Evolutionary conservation across 2,888 invertebrate species (phyloP), one percentile per base, ranked within the genome.

Genomic region (Gymnocheta viridis): DNA sequence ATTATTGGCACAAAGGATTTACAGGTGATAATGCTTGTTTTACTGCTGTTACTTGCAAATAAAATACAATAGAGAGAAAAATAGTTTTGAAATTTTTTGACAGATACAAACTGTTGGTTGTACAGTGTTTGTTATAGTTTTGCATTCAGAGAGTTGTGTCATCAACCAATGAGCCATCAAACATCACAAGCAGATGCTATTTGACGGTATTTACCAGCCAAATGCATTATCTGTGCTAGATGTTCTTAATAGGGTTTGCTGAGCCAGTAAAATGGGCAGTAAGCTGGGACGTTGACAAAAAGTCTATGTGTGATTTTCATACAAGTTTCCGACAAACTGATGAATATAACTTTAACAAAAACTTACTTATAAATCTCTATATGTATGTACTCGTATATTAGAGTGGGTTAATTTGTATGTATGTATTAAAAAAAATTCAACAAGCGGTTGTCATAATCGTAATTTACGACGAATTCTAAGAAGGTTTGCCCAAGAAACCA

Each of bases 1-100:
- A 35, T 72, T 79, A 90, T 90, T 90, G 89, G 87, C 90, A 89
- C 89, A 89, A 90, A 88, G 87, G 87, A 89, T 88, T 90, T 89
- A 88, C 89, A 90, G 90, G 90, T 89, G 90, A 88, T 90, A 90
- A 90, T 88, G 88, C 87, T 62, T 81, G 54, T 77, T 84, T 58
- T 69, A 29, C 41, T 60, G 41, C 60, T 60, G 64, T 41, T 29
- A 54, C 67, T 19, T 44, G 9, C 47, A 69, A 67, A 62, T 29
- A 35, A 17, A 56, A 32, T 9, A 51, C 0, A 60, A 17, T 56
- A 35, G 19, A 17, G n/a, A 62, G 19, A 35, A 67, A 72, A 60
- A 64, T 29, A 29, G 14, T 74, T 73, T 35, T 4, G 32, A 56
- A 56, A 70, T 49, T 72, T n/a, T 82, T 66, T 38, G 67, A 70